These are phyloP conservation scores for Palloptera scutellata DNA, from an alignment of 2,888 invertebrate species.

Conservation along the genomic window DNA sequence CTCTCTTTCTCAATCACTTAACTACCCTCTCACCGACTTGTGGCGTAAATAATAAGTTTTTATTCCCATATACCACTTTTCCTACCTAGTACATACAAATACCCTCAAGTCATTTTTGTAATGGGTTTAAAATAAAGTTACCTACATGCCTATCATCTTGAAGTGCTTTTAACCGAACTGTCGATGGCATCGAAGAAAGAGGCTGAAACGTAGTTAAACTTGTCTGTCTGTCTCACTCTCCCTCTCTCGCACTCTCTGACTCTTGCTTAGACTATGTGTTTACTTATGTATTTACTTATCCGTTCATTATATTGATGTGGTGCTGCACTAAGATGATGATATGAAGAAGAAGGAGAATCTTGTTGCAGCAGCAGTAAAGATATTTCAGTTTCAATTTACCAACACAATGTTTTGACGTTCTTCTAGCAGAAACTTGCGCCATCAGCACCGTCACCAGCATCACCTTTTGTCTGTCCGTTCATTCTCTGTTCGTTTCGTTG, in stretches of 20 bases:
- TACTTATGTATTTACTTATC: too few relatives aligned
- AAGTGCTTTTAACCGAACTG: neutral
- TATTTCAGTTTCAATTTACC: slow-evolving; percentile 12
- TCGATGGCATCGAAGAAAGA: slow-evolving; percentile 1
- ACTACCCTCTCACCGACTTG: too few relatives aligned
- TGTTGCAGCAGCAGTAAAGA: neutral
- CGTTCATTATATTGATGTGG: too few relatives aligned
- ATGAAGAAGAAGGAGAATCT: neutral
- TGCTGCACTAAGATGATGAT: too few relatives aligned
- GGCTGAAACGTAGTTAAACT: slow-evolving; percentile 11
- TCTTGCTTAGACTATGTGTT: too few relatives aligned
- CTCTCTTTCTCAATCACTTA: too few relatives aligned
- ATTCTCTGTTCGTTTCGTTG: slow-evolving; percentile 12
- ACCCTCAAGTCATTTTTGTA: slow-evolving; percentile 13
- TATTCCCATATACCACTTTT: too few relatives aligned
- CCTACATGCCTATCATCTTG: slow-evolving; percentile 11
- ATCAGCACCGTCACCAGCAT: slow-evolving; percentile 13
- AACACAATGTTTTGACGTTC: slow-evolving; percentile 13
- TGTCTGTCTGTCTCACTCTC: slow-evolving; percentile 17
- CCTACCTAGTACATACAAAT: neutral
- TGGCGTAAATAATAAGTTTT: too few relatives aligned
- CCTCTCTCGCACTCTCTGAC: too few relatives aligned
- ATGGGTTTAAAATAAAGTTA: slow-evolving; percentile 22
- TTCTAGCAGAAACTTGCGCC: slow-evolving; percentile 13
- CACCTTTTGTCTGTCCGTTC: slow-evolving; percentile 11